A percentile compares a stretch with the other conserved stretches of the same genome.
phyloP scores from a whole-genome alignment of 2,113 vertebrate genomes.

The Antennarius striatus region DNA sequence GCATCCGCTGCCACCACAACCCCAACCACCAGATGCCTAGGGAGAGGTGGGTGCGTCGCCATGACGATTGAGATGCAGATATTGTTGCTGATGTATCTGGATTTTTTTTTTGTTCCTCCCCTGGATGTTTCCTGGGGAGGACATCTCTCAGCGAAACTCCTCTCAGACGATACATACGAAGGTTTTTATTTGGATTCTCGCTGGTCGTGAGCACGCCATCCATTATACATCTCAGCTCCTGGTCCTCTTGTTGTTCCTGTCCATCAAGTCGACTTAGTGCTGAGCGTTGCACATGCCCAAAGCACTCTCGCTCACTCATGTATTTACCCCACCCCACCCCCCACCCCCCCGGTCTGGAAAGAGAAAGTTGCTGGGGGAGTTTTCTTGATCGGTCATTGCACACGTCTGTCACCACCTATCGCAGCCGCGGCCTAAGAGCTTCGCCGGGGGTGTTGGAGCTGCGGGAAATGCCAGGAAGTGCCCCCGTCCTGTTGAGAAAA shows the following conservation, averaged over 20 bases:
- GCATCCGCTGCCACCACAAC: slow-evolving; percentile 96
- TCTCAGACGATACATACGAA: slow-evolving; percentile 20
- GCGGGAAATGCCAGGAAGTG: slow-evolving; percentile 46
- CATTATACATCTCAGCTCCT: slow-evolving; percentile 58
- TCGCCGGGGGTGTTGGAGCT: slow-evolving; percentile 32
- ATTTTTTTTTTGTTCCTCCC: slow-evolving; percentile 1
- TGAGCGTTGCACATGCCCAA: slow-evolving; percentile 69
- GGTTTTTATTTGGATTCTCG: slow-evolving; percentile 47
- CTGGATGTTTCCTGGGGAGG: not conserved
- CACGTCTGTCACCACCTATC: slow-evolving; percentile 72
- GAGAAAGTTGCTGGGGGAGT: slow-evolving; percentile 65
- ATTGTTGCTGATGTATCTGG: not conserved
- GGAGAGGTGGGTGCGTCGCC: slow-evolving; percentile 86
- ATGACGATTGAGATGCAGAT: slow-evolving; percentile 5
- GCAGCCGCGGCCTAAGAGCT: slow-evolving; percentile 67
- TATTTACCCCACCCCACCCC: slow-evolving; percentile 39
- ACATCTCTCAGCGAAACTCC: slow-evolving; percentile 17
- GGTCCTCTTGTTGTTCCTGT: slow-evolving; percentile 64
- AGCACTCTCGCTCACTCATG: slow-evolving; percentile 62
- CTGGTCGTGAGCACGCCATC: slow-evolving; percentile 40
- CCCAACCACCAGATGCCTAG: slow-evolving; percentile 98
- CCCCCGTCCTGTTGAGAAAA: slow-evolving; percentile 19
- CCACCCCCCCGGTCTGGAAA: slow-evolving; percentile 47
- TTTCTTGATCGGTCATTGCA: slow-evolving; percentile 74
- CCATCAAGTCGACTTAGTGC: slow-evolving; percentile 69